Conservation (phyloP, 2,113 vertebrate genomes). For the Rhinichthys klamathensis region DNA sequence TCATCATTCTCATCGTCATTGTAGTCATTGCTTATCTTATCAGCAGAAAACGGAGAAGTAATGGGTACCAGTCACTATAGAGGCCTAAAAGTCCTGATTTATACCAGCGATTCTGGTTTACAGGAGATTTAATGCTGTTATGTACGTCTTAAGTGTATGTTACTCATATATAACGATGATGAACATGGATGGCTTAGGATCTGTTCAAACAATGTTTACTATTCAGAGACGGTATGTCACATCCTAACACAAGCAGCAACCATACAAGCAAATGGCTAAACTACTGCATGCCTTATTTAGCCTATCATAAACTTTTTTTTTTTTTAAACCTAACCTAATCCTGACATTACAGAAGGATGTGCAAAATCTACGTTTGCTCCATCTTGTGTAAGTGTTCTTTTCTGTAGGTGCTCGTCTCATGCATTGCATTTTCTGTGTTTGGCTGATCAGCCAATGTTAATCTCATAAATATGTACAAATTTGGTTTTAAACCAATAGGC, state of each 20-base stretch:
- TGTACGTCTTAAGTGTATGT: not conserved
- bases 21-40: constrained; percentile 79
- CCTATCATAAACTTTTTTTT: not conserved
- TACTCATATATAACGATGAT: not conserved
- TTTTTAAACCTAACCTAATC: constrained; percentile 10
- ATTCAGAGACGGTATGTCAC: not conserved
- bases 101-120: not conserved
- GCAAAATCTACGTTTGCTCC: not conserved
- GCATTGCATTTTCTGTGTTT: not conserved
- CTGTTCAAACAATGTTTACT: not conserved
- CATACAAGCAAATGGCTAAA: no score
- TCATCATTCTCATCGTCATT: constrained; percentile 78
- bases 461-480: not conserved
- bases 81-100: not conserved
- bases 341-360: not conserved
- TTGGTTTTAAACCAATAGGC: not conserved
- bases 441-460: not conserved
- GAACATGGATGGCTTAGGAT: not conserved
- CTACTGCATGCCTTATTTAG: not conserved
- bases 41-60: constrained; percentile 64
- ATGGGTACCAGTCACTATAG: constrained; percentile 83
- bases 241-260: not conserved
- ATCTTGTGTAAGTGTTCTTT: not conserved
- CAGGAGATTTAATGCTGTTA: not conserved
- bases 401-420: not conserved